Conservation (phyloP, 2,113 vertebrate genomes). For the Odontesthes bonariensis region DNA sequence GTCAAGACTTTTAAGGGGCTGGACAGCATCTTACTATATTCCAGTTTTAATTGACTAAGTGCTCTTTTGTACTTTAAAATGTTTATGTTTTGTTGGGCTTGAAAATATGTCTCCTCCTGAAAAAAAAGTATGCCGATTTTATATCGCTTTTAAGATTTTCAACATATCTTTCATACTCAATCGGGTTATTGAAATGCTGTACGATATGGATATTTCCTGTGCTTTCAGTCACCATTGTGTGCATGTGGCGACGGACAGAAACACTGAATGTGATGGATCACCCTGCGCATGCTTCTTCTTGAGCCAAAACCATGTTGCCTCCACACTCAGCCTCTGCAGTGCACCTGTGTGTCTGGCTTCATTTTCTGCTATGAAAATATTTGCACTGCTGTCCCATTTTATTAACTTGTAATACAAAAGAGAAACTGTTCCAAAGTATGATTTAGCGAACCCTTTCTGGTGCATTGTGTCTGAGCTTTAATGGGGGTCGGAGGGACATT, state of each 20-base stretch:
- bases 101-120: too few species aligned
- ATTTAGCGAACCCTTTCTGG: constrained; percentile 10
- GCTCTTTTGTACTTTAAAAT: constrained; percentile 1
- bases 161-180: neutral
- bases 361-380: constrained; percentile 71
- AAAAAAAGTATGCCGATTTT: neutral
- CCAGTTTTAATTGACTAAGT: constrained; percentile 28
- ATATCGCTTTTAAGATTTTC: neutral
- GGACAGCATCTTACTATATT: constrained; percentile 3
- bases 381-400: constrained; percentile 71
- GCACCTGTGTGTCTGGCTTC: constrained; percentile 75
- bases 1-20: constrained; percentile 25
- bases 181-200: neutral
- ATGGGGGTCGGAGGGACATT: neutral
- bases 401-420: constrained; percentile 76
- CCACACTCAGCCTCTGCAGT: constrained; percentile 51
- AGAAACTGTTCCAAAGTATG: constrained; percentile 63
- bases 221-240: constrained; percentile 4
- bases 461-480: constrained; percentile 30
- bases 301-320: constrained; percentile 55
- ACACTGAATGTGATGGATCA: constrained; percentile 46
- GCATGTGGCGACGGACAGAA: constrained; percentile 24
- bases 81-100: neutral
- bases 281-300: constrained; percentile 31
- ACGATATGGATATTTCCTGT: constrained; percentile 5